Conservation (phyloP, 2,888 invertebrate genomes). For the Serripes groenlandicus region DNA sequence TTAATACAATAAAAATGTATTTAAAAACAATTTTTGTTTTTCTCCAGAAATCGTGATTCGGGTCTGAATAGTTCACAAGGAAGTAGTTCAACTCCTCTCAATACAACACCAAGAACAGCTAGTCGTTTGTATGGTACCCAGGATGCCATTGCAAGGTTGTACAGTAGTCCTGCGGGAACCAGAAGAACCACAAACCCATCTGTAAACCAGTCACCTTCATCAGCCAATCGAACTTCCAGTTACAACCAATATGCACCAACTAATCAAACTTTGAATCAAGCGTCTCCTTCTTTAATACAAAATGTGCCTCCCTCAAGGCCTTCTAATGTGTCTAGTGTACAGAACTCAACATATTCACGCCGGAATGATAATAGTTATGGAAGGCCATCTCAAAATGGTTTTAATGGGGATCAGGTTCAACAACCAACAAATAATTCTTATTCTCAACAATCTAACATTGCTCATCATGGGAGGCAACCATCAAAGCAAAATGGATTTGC, state of each 20-base stretch:
- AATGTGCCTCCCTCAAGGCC: conserved; percentile 15
- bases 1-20: too few species aligned
- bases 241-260: conserved; percentile 37
- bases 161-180: conserved; percentile 67
- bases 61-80: conserved; percentile 64
- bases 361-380: conserved; percentile 1
- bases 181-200: conserved; percentile 20
- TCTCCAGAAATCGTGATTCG: conserved; percentile 41
- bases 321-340: conserved; percentile 12
- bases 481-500: conserved; percentile 34
- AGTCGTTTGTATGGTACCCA: conserved; percentile 67
- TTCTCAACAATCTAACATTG: background rate
- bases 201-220: conserved; percentile 41
- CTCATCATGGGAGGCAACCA: background rate
- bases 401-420: background rate
- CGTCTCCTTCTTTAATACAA: conserved; percentile 13
- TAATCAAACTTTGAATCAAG: conserved; percentile 30
- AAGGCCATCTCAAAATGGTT: conserved; percentile 15
- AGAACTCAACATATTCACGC: conserved; percentile 2
- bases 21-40: background rate
- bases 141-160: conserved; percentile 70
- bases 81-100: conserved; percentile 40
- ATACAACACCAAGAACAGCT: conserved; percentile 49
- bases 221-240: conserved; percentile 47
- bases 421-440: background rate